Evolutionary conservation across 2,797 vertebrate genomes (phyloP).

Genomic region (Pantherophis alleghaniensis): DNA sequence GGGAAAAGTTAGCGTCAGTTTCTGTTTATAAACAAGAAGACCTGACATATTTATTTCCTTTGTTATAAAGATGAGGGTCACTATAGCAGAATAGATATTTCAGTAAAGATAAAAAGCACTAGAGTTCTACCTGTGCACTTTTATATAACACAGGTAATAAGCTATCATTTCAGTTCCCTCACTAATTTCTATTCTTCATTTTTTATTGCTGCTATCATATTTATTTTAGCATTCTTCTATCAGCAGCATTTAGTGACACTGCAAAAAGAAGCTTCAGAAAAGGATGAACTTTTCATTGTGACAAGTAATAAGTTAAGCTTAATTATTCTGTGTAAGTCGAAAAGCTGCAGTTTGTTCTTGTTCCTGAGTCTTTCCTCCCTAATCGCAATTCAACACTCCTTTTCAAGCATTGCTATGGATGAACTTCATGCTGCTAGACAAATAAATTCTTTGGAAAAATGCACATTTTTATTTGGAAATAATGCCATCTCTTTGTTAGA

Average conservation of each 20-base stretch:
- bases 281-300: constrained; percentile 80
- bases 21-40: constrained; percentile 52
- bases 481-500: constrained; percentile 98
- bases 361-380: constrained; percentile 72
- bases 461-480: constrained; percentile 91
- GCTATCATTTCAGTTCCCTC: constrained; percentile 63
- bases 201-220: constrained; percentile 65
- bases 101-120: constrained; percentile 62
- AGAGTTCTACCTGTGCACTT: constrained; percentile 57
- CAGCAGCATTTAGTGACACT: constrained; percentile 68
- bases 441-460: constrained; percentile 92
- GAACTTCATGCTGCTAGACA: constrained; percentile 93
- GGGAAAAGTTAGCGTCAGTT: background rate
- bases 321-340: constrained; percentile 71
- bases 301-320: constrained; percentile 75
- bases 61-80: constrained; percentile 43
- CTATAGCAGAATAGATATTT: constrained; percentile 34
- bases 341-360: constrained; percentile 74
- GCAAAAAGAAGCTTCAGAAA: constrained; percentile 61
- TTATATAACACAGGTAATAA: constrained; percentile 64
- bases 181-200: constrained; percentile 63
- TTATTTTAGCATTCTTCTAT: constrained; percentile 70
- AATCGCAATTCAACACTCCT: constrained; percentile 79
- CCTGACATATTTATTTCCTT: constrained; percentile 48
- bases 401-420: constrained; percentile 73